Conservation (phyloP, 2,113 vertebrate species). For the Pollachius pollachius region DNA sequence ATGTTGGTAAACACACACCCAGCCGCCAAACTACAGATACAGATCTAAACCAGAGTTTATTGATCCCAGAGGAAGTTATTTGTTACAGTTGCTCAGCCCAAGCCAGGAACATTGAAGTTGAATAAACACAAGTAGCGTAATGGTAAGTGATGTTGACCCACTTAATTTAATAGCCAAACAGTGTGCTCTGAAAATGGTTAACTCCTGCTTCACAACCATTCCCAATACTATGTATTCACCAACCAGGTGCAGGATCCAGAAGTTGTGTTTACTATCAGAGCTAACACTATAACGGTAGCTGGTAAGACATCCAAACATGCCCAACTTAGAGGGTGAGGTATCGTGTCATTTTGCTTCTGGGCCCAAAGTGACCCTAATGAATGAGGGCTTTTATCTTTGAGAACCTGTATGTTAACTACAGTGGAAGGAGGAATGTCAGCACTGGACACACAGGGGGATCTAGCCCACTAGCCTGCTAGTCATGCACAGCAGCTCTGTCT, state of each 20-base stretch:
- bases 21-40: too few relatives aligned
- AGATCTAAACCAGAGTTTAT: too few relatives aligned
- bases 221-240: too few relatives aligned
- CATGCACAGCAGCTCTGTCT: background rate
- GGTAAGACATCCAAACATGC: slow-evolving; percentile 53
- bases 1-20: too few relatives aligned
- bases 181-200: too few relatives aligned
- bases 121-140: too few relatives aligned
- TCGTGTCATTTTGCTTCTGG: slow-evolving; percentile 48
- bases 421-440: slow-evolving; percentile 60
- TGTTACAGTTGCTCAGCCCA: too few relatives aligned
- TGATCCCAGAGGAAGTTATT: too few relatives aligned
- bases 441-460: slow-evolving; percentile 29
- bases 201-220: too few relatives aligned
- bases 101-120: too few relatives aligned
- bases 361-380: slow-evolving; percentile 57
- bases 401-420: slow-evolving; percentile 50
- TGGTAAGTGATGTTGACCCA: too few relatives aligned
- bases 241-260: background rate
- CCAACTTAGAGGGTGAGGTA: slow-evolving; percentile 59
- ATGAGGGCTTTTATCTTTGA: slow-evolving; percentile 68
- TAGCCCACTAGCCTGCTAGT: background rate
- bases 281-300: background rate
- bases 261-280: slow-evolving; percentile 23
- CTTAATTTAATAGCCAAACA: too few relatives aligned